Base-by-base conservation (phyloP, 1,140 invertebrate genomes). In the Drosophila nasuta region DNA sequence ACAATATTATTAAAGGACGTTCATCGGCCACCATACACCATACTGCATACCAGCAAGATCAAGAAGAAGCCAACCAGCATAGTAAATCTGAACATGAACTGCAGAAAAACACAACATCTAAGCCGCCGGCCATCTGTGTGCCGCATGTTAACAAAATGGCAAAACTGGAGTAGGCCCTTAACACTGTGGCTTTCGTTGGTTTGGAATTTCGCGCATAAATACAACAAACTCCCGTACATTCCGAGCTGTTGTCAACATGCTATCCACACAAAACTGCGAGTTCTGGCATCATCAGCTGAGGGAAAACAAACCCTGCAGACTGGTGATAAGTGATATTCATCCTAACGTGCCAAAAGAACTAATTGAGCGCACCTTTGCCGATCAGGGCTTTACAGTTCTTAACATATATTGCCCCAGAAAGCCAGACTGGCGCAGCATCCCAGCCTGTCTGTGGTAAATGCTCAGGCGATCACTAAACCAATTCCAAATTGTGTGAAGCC, bases 331-430 rank as follows among this genome's bases (percentile, higher is more conserved):
- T 25, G 48, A 71, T 62, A 70, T 75, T 28, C 54, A 71, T 17
- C 49, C 30, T 4, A 75, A 69, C 6, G 60, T 65, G 2, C 35
- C 65, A 3, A 70, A 45, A 15, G n/a, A 70, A 30, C 10, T 63
- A 62, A 20, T 20, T 20, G 17, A 20, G 20, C 20, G 17, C 1
- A 20, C 17, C 17, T 2, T 20, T 20, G 17, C 17, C 17, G 20
- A 20, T 20, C 1, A 20, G 20, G 20, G 2, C 20, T 3, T 20
- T 20, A 20, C 20, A 69, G 66, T 69, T 5, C 5, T 49, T 8
- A 74, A 74, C 17, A 63, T 75, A 13, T 69, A 74, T 38, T 75
- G 51, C 1, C 72, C 71, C n/a, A 54, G 20, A 48, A 63, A 63
- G 13, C 59, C 41, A 25, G 38, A 46, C 20, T 20, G 20, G 20